Percentiles rank a stretch among this genome's conserved stretches.
Evolutionary conservation across 2,888 invertebrate genomes (phyloP).

Genomic region (Polietes domitor): DNA sequence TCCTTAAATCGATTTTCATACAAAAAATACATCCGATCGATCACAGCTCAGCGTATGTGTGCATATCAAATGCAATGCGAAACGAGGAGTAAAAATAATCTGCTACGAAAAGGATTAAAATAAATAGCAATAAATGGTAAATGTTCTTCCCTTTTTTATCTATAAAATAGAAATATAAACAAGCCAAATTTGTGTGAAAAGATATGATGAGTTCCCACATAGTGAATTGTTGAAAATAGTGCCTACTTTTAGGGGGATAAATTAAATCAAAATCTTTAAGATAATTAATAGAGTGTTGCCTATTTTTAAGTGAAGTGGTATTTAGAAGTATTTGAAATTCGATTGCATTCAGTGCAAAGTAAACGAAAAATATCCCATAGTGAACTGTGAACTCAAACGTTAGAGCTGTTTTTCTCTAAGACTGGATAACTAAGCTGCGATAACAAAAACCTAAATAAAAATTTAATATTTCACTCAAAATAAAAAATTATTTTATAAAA

Average conservation of each 20-base stretch:
- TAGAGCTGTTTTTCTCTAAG: too few species aligned
- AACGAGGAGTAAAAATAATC: slow-evolving; percentile 29
- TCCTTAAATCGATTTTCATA: slow-evolving; percentile 46
- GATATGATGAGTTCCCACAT: neutral
- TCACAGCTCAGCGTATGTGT: neutral
- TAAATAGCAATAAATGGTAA: slow-evolving; percentile 37
- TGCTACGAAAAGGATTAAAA: slow-evolving; percentile 35
- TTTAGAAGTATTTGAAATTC: too few species aligned
- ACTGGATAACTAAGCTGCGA: too few species aligned
- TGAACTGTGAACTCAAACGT: too few species aligned
- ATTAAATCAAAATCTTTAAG: too few species aligned
- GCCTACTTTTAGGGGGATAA: slow-evolving; percentile 9
- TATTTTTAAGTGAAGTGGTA: too few species aligned
- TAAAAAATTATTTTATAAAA: too few species aligned
- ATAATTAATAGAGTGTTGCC: too few species aligned
- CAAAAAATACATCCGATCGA: slow-evolving; percentile 34
- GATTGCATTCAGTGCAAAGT: too few species aligned
- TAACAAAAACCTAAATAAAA: too few species aligned
- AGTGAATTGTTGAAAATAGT: neutral
- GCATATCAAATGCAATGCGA: slow-evolving; percentile 5
- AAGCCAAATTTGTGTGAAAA: slow-evolving; percentile 50
- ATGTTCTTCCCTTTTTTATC: neutral
- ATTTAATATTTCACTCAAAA: too few species aligned
- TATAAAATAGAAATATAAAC: neutral
- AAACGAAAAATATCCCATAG: too few species aligned